A percentile compares a stretch with the other conserved stretches of the same genome.
These are phyloP conservation scores for Cairina moschata DNA, from an alignment of 2,113 vertebrate species.

Conservation along the genomic window DNA sequence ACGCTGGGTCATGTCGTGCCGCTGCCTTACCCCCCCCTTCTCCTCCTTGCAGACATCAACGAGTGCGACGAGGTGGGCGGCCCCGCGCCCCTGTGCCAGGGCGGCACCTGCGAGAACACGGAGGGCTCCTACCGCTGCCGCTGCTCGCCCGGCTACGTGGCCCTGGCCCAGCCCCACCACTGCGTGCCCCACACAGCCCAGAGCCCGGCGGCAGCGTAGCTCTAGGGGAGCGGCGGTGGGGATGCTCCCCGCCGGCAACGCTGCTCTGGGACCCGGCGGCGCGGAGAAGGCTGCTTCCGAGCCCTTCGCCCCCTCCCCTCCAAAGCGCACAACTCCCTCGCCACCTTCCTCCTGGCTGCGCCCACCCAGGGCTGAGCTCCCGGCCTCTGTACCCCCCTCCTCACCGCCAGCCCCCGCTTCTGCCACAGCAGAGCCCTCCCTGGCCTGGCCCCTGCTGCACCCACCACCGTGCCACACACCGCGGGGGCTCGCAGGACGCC, in stretches of 20 bases:
- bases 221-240: neutral
- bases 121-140: conserved; percentile 93
- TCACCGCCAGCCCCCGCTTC: conserved; percentile 42
- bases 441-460: neutral
- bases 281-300: conserved; percentile 37
- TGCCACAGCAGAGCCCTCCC: conserved; percentile 7
- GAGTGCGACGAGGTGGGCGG: conserved; percentile 89
- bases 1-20: neutral
- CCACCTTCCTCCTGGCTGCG: neutral
- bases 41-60: conserved; percentile 84
- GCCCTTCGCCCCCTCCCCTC: neutral
- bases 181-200: conserved; percentile 81
- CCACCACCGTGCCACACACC: rapidly evolving
- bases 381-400: neutral
- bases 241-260: neutral
- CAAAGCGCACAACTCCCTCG: neutral
- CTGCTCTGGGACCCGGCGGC: neutral
- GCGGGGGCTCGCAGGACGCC: neutral
- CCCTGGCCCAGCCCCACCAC: conserved; percentile 81
- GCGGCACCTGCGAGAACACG: conserved; percentile 87
- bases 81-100: conserved; percentile 85
- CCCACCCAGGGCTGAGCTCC: neutral
- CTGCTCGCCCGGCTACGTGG: conserved; percentile 84
- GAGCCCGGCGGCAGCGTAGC: conserved; percentile 29
- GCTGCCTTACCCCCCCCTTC: neutral